A percentile compares a stretch with the other conserved stretches of the same genome.
These are phyloP conservation scores for Acronicta psi DNA, from an alignment of 2,888 invertebrate species.

Conservation along the genomic window DNA sequence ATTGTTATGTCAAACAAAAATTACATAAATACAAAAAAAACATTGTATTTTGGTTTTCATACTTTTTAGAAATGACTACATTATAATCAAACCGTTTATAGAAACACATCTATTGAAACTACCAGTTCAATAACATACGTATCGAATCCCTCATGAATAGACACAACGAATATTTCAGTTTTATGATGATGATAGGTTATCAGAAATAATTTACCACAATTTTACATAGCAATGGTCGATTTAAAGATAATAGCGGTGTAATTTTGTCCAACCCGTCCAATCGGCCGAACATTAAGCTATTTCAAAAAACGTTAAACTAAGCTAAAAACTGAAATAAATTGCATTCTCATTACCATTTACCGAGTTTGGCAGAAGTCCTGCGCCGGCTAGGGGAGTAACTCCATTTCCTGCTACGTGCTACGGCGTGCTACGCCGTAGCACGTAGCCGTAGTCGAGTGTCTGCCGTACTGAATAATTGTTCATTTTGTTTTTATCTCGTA, in stretches of 20 bases:
- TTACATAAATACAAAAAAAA: no score
- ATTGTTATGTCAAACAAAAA: no score
- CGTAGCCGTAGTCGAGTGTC: conserved; percentile 73
- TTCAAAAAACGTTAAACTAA: conserved; percentile 48
- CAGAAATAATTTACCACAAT: conserved; percentile 46
- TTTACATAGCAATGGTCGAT: conserved; percentile 41
- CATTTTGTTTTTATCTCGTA: conserved; percentile 64
- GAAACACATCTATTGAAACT: conserved; percentile 12
- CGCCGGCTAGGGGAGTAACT: conserved; percentile 77
- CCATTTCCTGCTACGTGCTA: conserved; percentile 84
- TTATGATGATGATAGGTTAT: conserved; percentile 49
- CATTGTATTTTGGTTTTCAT: no score
- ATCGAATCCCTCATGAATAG: conserved; percentile 40
- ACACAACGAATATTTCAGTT: conserved; percentile 29
- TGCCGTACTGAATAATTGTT: conserved; percentile 76
- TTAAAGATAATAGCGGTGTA: conserved; percentile 43
- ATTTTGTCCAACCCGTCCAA: conserved; percentile 26
- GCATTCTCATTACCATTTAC: conserved; percentile 83
- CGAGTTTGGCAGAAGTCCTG: conserved; percentile 80
- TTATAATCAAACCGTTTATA: not conserved
- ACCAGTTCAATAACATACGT: conserved; percentile 25
- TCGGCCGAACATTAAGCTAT: conserved; percentile 20
- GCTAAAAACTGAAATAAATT: conserved; percentile 70
- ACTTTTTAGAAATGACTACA: not conserved
- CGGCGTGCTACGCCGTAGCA: conserved; percentile 75